These are phyloP conservation scores for Catharus minimus DNA, from an alignment of 2,113 vertebrate species.

Conservation along the genomic window DNA sequence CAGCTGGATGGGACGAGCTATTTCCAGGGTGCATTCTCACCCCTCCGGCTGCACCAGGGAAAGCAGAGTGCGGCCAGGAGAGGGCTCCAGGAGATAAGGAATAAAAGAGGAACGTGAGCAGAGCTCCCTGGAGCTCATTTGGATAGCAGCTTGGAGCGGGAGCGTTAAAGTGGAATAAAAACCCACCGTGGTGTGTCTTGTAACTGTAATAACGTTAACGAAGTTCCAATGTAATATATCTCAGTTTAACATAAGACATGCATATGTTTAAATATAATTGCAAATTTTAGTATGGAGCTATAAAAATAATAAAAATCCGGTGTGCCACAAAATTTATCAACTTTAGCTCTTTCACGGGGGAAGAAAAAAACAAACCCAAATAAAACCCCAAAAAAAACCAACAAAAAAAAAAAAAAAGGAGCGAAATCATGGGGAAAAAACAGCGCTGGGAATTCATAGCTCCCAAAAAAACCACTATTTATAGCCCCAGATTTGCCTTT, in stretches of 20 bases:
- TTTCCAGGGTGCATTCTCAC: neutral
- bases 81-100: neutral
- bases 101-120: neutral
- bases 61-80: neutral
- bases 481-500: too few species aligned
- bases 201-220: neutral
- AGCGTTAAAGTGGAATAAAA: neutral
- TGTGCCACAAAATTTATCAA: neutral
- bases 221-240: neutral
- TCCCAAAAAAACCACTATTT: fast-evolving
- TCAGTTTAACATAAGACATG: neutral
- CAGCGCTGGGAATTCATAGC: fast-evolving
- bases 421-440: fast-evolving
- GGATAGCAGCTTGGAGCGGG: fast-evolving
- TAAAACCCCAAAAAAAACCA: too few species aligned
- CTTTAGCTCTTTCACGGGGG: neutral
- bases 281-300: neutral
- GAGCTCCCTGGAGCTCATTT: fast-evolving
- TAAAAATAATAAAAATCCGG: neutral
- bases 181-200: fast-evolving
- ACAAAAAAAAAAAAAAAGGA: too few species aligned
- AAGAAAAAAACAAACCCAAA: neutral
- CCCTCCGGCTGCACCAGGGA: fast-evolving
- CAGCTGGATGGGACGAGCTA: too few species aligned
- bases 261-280: neutral